phyloP scores from a whole-genome alignment of 2,113 vertebrate species.

The Silurus asotus region DNA sequence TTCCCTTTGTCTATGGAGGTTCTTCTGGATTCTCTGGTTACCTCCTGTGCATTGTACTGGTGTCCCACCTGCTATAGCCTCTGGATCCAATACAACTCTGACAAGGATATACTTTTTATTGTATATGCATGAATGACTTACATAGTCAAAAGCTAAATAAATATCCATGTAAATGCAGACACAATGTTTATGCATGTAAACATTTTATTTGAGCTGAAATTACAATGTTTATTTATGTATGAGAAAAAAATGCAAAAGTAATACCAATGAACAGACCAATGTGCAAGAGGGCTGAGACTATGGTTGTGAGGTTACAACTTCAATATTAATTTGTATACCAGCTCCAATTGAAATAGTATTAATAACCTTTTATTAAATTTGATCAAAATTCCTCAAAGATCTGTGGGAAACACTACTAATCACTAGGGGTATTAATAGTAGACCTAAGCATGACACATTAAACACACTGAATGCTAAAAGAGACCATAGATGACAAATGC shows the following conservation, averaged over 20 bases:
- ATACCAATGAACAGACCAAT: neutral
- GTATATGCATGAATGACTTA: neutral
- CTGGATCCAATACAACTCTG: neutral
- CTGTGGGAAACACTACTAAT: slow-evolving; percentile 32
- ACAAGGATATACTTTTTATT: neutral
- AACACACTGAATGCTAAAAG: slow-evolving; percentile 1
- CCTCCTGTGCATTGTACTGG: neutral
- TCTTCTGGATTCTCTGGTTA: neutral
- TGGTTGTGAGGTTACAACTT: neutral
- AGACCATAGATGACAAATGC: slow-evolving; percentile 8
- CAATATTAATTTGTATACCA: neutral
- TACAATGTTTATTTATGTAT: neutral
- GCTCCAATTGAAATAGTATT: neutral
- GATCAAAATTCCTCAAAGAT: neutral
- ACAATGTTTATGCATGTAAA: neutral
- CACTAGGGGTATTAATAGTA: slow-evolving; percentile 54
- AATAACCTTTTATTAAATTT: neutral
- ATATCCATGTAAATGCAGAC: neutral
- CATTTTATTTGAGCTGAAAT: neutral
- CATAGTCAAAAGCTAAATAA: neutral
- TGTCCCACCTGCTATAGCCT: neutral
- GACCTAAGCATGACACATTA: slow-evolving; percentile 34
- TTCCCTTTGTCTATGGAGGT: neutral
- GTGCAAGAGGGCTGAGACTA: neutral
- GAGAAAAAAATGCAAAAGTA: neutral